Base-by-base conservation (phyloP, 2,113 vertebrate genomes). In the Megalops atlanticus region DNA sequence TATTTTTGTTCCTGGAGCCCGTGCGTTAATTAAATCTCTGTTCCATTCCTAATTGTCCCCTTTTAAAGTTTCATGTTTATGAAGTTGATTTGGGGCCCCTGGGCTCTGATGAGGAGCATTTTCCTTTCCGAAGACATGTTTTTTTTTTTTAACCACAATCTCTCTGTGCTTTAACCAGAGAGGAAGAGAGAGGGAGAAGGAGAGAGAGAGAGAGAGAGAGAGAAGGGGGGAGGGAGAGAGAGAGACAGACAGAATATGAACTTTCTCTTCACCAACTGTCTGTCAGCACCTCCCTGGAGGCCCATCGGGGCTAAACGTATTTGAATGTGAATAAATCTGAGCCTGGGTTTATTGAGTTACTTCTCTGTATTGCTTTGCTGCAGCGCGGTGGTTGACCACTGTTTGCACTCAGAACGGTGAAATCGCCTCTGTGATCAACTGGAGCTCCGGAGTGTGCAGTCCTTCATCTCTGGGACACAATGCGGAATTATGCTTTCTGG, bases 321-420 rank as follows among this genome's bases (percentile, higher is more conserved):
- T 87, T 91, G 83, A 89, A 85, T 85, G 86, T 72, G 86, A 91
- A 86, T 87, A 90, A 91, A 91, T 91, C 82, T 83, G 78, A 83
- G 80, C 81, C 81, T 83, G 82, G 83, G 77, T 89, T 89, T 90
- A 92, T 86, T 85, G 80, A 86, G 78, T 86, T 86, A 74, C 84
- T 86, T 82, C 84, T 81, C 80, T 73, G 85, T 83, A 89, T 88
- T 87, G 85, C 82, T 82, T 85, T 84, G 85, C 82, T 81, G 64
- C 80, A 82, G 47, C 74, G 82, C 76, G 84, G 76, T 80, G 78
- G 80, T 88, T 88, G 87, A 84, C 81, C 84, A 87, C 85, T 84
- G 87, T 82, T 74, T 80, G 45, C 70, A 82, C 58, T 31, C 10
- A n/a, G 58, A n/a, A 64, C 58, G n/a, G n/a, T 2, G n/a, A 64